Evolutionary conservation across 2,797 vertebrate genomes (phyloP), one percentile per base, ranked within the genome.

Genomic region (Bryconaethiops microstoma): DNA sequence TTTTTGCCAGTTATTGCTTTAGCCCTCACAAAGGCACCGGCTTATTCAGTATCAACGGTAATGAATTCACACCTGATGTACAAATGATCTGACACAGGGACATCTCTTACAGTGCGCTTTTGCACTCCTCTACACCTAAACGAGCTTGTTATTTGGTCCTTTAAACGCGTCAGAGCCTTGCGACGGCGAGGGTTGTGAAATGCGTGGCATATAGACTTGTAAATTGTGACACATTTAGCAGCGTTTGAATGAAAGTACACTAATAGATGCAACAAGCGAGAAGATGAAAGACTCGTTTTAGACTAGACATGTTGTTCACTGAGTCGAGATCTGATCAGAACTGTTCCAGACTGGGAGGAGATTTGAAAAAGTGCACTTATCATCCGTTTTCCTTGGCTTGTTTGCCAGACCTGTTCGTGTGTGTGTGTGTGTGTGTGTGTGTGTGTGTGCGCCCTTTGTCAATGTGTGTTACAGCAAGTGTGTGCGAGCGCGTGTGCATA

Each of bases 221-320:
- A 81, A 78, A 69, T 45, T 65, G 75, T 63, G 75, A 80, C 78
- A 80, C 78, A 69, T 84, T 84, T 80, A 80, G 72, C 71, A 74
- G 78, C 78, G 62, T 74, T 78, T 81, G 69, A 77, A 70, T 70
- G 75, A 63, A 84, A 70, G 74, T 55, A 42, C 69, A 59, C 54
- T 78, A 81, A 84, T 54, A 78, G 74, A 63, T 55, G 52, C 68
- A 60, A 70, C 73, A 65, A 75, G 35, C 74, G 2, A 40, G 50
- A 23, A 77, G 82, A 84, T 59, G 75, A 81, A 80, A 70, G 63
- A 10, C 62, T 29, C 1, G 57, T 62, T 83, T 73, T 73, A 57
- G 67, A 67, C 52, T n/a, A 77, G 62, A 50, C 35, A 48, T 72
- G 75, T 76, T 77, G 62, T 74, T 80, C 50, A 62, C 19, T 0